Base-by-base conservation (phyloP, 2,888 invertebrate genomes). In the Alsophila aescularia region DNA sequence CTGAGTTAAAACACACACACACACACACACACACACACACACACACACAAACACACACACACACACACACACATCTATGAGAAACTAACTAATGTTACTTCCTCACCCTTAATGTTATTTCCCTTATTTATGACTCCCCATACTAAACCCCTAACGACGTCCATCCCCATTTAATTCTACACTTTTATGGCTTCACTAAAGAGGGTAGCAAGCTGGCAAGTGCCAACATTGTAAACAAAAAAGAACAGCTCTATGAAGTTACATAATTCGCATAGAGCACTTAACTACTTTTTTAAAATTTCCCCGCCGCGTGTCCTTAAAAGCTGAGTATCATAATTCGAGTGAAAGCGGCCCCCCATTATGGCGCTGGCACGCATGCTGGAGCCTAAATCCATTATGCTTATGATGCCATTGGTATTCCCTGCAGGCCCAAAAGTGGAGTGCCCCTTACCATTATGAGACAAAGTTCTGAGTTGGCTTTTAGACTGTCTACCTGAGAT, bases 391-490 rank as follows among this genome's bases (percentile, higher is more conserved):
- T 70, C 73, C 80, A 81, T 83, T 79, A 79, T 74, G 77, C 71
- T 80, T 81, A 77, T 76, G 72, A 72, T 66, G 73, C 71, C 77
- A 84, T 84, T 85, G 79, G 70, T 79, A 84, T 85, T 83, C 85
- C 70, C 71, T 47, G 56, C 69, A 67, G 77, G 62, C 67, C 61
- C 70, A 63, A 31, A 45, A 71, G 75, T 63, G 62, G 66, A 77
- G 72, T 76, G 73, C 71, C 67, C 67, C 66, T 57, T 55, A 57
- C 69, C 69, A 70, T 74, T 75, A 70, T 62, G 68, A 69, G 66
- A 72, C 69, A 72, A 75, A 69, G 45, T 56, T 56, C 34, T 45
- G 41, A 47, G 16, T 56, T 31, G 36, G 41, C 62, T 64, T 56
- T 66, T 61, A 56, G 60, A 58, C 37, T 32, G 42, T 42, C 40